Base-by-base conservation (phyloP, 2,113 vertebrate genomes). In the Dicentrarchus labrax region DNA sequence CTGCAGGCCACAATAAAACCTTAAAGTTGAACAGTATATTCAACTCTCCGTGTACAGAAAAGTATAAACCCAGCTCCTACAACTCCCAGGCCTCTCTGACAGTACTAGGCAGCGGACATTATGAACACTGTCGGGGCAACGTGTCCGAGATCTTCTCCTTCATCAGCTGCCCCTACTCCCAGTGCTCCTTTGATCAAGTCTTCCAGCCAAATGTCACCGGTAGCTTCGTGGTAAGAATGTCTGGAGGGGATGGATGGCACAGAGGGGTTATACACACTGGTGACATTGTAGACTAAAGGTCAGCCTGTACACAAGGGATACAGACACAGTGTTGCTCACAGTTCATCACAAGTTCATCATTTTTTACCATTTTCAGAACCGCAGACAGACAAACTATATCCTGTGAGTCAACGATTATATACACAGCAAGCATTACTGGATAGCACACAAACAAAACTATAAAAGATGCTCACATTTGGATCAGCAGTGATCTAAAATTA, bases 161-260 rank as follows among this genome's bases (percentile, higher is more conserved):
- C 19, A 11, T 78, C 41, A 6, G 3, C 22, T 96, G 96, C 78
- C 39, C 83, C 19, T 95, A 87, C 87, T 93, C 94, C 39, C 91
- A 72, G 69, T 96, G 96, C 89, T 96, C 96, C 47, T 96, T 96
- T 19, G 83, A 96, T 70, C 47, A 81, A 8, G 89, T 95, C 67
- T 96, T 93, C 80, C 96, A 96, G 83, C 96, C 96, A 21, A 93
- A 91, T 3, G 81, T 96, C 75, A 89, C 76, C 0, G 95, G 95
- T 0, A 86, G 57, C 76, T 95, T 94, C 64, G 90, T 95, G 94
- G 96, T 96, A 69, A 91, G 84, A 80, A 72, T 10, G 1, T 11
- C 19, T 39, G 64, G 16, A 64, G 13, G 39, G 45, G 24, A 38
- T 4, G 0, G 22, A 38, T 30, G 62, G 45, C 12, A n/a, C 61